Conservation (phyloP, 2,113 vertebrate species). For the Thymallus thymallus region DNA sequence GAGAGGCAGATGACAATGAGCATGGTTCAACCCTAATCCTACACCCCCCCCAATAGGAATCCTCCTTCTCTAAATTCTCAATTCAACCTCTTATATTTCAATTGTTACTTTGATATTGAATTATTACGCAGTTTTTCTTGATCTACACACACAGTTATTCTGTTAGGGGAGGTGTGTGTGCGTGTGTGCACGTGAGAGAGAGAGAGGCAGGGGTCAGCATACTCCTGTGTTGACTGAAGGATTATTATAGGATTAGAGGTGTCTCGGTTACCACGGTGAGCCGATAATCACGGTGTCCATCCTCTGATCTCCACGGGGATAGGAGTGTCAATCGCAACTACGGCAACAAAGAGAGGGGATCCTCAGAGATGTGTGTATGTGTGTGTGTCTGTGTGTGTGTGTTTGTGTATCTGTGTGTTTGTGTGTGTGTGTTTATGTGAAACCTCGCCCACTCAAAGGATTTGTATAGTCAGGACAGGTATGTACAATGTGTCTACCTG, state of each 20-base stretch:
- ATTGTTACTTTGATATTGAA: too few relatives aligned
- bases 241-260: slow-evolving; percentile 71
- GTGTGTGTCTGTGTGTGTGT: slow-evolving; percentile 13
- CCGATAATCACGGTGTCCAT: slow-evolving; percentile 67
- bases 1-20: too few relatives aligned
- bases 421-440: neutral
- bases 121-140: too few relatives aligned
- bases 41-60: too few relatives aligned
- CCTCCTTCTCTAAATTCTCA: too few relatives aligned
- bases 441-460: neutral
- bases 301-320: slow-evolving; percentile 65
- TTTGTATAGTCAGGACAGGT: neutral
- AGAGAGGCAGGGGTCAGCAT: slow-evolving; percentile 56
- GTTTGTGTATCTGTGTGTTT: slow-evolving; percentile 35
- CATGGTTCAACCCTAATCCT: too few relatives aligned
- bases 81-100: too few relatives aligned
- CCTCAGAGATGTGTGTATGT: slow-evolving; percentile 44
- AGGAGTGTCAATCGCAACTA: slow-evolving; percentile 58
- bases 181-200: neutral
- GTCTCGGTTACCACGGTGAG: slow-evolving; percentile 64
- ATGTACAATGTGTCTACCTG: neutral
- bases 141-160: too few relatives aligned
- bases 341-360: slow-evolving; percentile 25
- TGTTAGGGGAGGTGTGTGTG: slow-evolving; percentile 17
- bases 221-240: slow-evolving; percentile 56